phyloP scores from a whole-genome alignment of 2,888 invertebrate genomes.

The Hypercompe scribonia region DNA sequence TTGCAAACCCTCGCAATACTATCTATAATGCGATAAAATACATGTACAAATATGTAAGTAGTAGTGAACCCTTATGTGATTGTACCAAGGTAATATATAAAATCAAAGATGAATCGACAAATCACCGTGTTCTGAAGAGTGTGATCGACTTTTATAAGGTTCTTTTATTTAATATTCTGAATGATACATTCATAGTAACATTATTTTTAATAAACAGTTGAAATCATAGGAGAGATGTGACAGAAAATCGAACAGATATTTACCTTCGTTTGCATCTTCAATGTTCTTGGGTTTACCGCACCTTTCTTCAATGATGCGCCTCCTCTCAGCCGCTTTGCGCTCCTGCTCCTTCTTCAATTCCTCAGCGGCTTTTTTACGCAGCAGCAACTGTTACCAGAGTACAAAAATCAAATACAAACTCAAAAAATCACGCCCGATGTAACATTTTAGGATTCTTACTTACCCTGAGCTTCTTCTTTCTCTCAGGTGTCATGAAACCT shows the following conservation, averaged over 20 bases:
- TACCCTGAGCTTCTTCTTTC: slow-evolving; percentile 99
- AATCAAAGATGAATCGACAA: slow-evolving; percentile 35
- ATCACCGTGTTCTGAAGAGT: slow-evolving; percentile 64
- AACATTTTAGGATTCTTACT: slow-evolving; percentile 67
- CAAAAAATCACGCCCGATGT: not conserved
- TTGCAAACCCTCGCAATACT: slow-evolving; percentile 91
- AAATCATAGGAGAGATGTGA: slow-evolving; percentile 4
- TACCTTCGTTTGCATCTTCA: slow-evolving; percentile 98
- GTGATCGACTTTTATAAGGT: slow-evolving; percentile 36
- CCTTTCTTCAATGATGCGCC: slow-evolving; percentile 98
- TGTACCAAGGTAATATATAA: slow-evolving; percentile 25
- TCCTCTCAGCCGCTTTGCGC: slow-evolving; percentile 98
- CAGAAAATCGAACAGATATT: slow-evolving; percentile 35
- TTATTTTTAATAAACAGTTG: not conserved
- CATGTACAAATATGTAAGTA: slow-evolving; percentile 57
- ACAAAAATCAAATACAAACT: slow-evolving; percentile 14
- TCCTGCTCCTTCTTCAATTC: slow-evolving; percentile 99
- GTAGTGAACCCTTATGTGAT: slow-evolving; percentile 51
- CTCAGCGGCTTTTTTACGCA: slow-evolving; percentile 99
- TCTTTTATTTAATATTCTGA: slow-evolving; percentile 33
- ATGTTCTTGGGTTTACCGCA: slow-evolving; percentile 96
- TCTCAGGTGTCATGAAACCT: slow-evolving; percentile 99
- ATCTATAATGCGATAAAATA: slow-evolving; percentile 88
- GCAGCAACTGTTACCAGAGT: slow-evolving; percentile 91
- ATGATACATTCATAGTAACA: slow-evolving; percentile 12